Evolutionary conservation across 2,888 invertebrate genomes (phyloP).

Genomic region (Diloba caeruleocephala): DNA sequence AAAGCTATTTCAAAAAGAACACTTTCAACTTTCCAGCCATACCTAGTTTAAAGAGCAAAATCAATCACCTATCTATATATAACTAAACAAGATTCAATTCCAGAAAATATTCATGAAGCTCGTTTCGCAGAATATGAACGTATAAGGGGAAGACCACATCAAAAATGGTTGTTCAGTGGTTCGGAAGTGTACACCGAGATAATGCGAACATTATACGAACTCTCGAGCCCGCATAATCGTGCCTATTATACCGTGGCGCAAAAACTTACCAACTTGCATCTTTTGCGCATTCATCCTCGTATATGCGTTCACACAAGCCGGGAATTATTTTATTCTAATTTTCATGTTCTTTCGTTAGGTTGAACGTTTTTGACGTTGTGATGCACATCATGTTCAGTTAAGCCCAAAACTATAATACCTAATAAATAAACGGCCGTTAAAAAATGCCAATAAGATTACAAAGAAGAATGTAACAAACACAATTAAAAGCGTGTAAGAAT

Average conservation of each 20-base stretch:
- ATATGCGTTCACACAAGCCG: slow-evolving; percentile 56
- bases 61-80: slow-evolving; percentile 27
- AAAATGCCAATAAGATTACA: no score
- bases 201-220: slow-evolving; percentile 87
- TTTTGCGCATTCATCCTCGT: slow-evolving; percentile 68
- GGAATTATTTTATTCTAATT: slow-evolving; percentile 4
- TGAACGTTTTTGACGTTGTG: no score
- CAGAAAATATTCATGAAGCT: slow-evolving; percentile 50
- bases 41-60: slow-evolving; percentile 4
- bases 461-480: no score
- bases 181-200: slow-evolving; percentile 81
- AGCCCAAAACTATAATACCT: no score
- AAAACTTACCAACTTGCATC: slow-evolving; percentile 85
- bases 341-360: no score
- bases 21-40: background rate
- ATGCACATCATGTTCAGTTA: no score
- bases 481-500: no score
- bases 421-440: no score
- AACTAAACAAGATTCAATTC: slow-evolving; percentile 34
- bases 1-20: background rate
- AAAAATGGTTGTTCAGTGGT: slow-evolving; percentile 71
- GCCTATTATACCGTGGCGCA: slow-evolving; percentile 71
- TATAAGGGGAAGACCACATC: slow-evolving; percentile 57
- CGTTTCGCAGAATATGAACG: slow-evolving; percentile 32
- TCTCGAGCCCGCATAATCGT: slow-evolving; percentile 84